Evolutionary conservation across 2,113 vertebrate species (phyloP).

Genomic region (Marmota monax): DNA sequence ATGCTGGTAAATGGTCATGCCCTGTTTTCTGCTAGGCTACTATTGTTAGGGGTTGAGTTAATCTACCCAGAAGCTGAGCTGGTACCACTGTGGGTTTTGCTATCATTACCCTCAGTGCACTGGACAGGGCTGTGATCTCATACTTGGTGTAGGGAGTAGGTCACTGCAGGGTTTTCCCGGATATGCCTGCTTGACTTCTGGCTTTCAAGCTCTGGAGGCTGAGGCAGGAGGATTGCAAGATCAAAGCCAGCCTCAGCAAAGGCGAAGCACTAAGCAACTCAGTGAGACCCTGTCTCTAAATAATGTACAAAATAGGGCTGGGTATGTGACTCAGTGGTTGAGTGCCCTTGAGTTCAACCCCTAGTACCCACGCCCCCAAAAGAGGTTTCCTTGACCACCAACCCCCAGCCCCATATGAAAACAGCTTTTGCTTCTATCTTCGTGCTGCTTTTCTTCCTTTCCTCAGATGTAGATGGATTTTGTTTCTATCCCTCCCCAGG

Average conservation of each 20-base stretch:
- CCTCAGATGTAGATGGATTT: not conserved
- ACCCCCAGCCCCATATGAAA: not conserved
- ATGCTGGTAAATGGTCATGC: not conserved
- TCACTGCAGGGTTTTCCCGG: not conserved
- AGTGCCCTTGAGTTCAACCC: no score
- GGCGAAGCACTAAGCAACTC: no score
- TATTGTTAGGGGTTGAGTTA: not conserved
- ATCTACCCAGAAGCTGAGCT: not conserved
- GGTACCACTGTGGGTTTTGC: not conserved
- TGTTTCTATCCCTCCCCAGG: not conserved
- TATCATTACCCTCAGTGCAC: not conserved
- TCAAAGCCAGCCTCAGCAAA: no score
- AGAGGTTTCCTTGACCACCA: not conserved
- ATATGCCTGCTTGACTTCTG: not conserved
- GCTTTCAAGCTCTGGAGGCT: not conserved
- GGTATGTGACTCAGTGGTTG: no score
- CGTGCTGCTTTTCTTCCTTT: not conserved
- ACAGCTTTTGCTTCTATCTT: slow-evolving; percentile 24
- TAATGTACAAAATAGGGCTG: no score
- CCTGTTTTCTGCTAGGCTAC: not conserved
- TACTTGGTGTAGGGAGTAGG: not conserved
- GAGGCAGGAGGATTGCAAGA: no score
- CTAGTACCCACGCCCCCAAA: no score
- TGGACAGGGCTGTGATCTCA: not conserved
- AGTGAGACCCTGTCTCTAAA: no score